Evolutionary conservation across 2,888 invertebrate species (phyloP).

Genomic region (Drosophila buzzatii): DNA sequence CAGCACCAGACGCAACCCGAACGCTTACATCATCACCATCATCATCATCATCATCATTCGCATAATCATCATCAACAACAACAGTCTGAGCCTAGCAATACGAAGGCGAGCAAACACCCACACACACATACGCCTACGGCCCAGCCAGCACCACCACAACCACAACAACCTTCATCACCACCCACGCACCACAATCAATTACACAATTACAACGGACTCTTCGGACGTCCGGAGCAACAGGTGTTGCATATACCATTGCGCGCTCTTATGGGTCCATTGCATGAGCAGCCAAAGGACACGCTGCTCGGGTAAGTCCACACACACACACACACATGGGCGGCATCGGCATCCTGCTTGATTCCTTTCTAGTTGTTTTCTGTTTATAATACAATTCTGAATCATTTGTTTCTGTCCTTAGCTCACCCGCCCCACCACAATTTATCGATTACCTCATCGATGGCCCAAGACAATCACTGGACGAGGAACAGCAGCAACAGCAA

Average conservation of each 20-base stretch:
- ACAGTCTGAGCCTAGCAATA: conserved; percentile 56
- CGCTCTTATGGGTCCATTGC: conserved; percentile 69
- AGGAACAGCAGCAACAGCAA: conserved; percentile 70
- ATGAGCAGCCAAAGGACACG: conserved; percentile 66
- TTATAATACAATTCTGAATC: background rate
- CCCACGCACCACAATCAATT: conserved; percentile 40
- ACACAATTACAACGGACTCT: conserved; percentile 49
- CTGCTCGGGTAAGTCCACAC: conserved; percentile 66
- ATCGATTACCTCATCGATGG: conserved; percentile 83
- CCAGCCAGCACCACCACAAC: conserved; percentile 10
- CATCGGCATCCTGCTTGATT: background rate
- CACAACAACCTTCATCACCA: conserved; percentile 12
- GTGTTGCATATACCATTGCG: conserved; percentile 80
- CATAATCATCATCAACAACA: conserved; percentile 71
- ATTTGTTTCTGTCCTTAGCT: conserved; percentile 16
- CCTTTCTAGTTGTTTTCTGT: background rate
- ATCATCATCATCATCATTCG: conserved; percentile 69
- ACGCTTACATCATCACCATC: conserved; percentile 58
- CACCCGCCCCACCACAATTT: conserved; percentile 67
- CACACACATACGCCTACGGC: conserved; percentile 39
- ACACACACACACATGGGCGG: background rate
- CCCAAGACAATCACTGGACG: conserved; percentile 82
- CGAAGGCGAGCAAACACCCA: conserved; percentile 57
- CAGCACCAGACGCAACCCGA: conserved; percentile 46
- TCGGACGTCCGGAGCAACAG: conserved; percentile 64